Evolutionary conservation across 1,140 invertebrate species (phyloP), one percentile per base, ranked within the genome.

Genomic region (Microplitis demolitor): DNA sequence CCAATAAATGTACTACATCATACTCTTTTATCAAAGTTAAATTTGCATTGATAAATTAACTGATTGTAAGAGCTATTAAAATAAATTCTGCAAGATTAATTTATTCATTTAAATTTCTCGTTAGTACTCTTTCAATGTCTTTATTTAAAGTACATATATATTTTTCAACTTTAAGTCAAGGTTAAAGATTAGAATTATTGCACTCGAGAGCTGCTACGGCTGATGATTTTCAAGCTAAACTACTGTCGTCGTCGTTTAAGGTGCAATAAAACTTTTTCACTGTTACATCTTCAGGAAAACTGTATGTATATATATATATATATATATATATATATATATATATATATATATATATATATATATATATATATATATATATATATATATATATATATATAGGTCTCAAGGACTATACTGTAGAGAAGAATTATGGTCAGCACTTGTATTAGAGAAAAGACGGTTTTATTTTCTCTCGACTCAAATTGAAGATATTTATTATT

Each of bases 191-290:
- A 35, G 60, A 62, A 39, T 62, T 62, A 60, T 39, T 4, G 33
- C 14, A 5, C 5, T 37, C 13, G 3, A 14, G 8, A 39, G 13
- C 13, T 62, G 3, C 33, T 14, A 14, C 8, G 35, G 35, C 37
- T 39, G 63, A 45, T 39, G 37, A 66, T 51, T 66, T 37, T 8
- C 14, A 24, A 24, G 8, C 35, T 51, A 8, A 62, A 66, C 37
- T 66, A 66, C 45, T 51, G n/a, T 51, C 50, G 39, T 39, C 37
- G 14, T 16, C 37, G 63, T 39, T 66, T 31, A 14, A 66, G n/a
- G 37, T 11, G 63, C 37, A 50, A 66, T 66, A 66, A 66, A 66
- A 45, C 63, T 66, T 66, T 45, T 24, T 50, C 31, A 14, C n/a
- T 35, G 60, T 13, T 62, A 62, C 60, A 62, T 35, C 33, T 62